phyloP scores from a whole-genome alignment of 1,140 invertebrate species.

The Drosophila bocki region DNA sequence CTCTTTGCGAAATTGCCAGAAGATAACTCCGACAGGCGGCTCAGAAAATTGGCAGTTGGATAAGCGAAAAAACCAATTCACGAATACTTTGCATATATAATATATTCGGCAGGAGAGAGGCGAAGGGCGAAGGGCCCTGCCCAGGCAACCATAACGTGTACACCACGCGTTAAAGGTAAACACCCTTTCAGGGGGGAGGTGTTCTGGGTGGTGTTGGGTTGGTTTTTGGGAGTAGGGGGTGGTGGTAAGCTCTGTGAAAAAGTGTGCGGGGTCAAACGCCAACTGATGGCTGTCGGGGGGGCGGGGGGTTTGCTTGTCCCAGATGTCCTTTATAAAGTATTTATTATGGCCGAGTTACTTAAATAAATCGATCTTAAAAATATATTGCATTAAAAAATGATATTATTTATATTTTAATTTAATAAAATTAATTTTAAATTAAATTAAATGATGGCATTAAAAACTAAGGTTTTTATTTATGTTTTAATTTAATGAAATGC shows the following conservation, averaged over 20 bases:
- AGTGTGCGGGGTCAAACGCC: constrained; percentile 60
- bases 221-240: background rate
- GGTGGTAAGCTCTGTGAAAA: constrained; percentile 7
- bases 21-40: constrained; percentile 78
- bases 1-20: constrained; percentile 72
- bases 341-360: background rate
- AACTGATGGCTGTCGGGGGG: constrained; percentile 14
- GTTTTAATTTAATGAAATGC: background rate
- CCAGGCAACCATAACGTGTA: constrained; percentile 58
- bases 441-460: no score
- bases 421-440: background rate
- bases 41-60: constrained; percentile 84
- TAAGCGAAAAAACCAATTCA: constrained; percentile 85
- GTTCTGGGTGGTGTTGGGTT: background rate
- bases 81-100: constrained; percentile 84
- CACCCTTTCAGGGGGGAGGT: constrained; percentile 60
- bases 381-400: no score
- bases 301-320: background rate
- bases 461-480: no score
- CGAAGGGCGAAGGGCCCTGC: constrained; percentile 46
- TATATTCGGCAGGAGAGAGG: constrained; percentile 69
- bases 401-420: background rate
- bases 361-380: background rate
- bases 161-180: constrained; percentile 79
- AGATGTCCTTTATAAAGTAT: constrained; percentile 17